Evolutionary conservation across 2,113 vertebrate genomes (phyloP), one percentile per base, ranked within the genome.

Genomic region (Thalassoma bifasciatum): DNA sequence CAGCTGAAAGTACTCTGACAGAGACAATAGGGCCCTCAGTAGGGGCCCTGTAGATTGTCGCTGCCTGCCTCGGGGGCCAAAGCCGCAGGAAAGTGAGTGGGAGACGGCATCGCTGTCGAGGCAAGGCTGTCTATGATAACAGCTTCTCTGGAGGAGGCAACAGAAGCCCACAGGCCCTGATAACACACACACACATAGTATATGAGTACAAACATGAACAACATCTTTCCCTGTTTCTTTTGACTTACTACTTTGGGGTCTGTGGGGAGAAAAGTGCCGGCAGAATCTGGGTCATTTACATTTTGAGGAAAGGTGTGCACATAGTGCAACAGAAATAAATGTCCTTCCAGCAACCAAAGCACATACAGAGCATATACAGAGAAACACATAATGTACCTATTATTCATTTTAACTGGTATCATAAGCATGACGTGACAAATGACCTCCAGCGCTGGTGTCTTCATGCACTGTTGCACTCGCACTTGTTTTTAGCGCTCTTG

Each of bases 261-360:
- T 75, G 23, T 65, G 67, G 61, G 68, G 61, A 26, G 24, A 60
- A 73, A 59, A 51, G 54, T 47, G 74, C 74, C 17, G 34, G 46
- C 66, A 69, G 82, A 93, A 92, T 88, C 80, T 91, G 74, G 89
- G 90, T 88, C 89, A 90, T 91, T 91, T 87, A 86, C 77, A 91
- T 87, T 87, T 87, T 83, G 61, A 83, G 75, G 81, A 89, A n/a
- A 86, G 74, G 76, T 81, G 62, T 72, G 46, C 59, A 65, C 69
- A 40, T 69, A 66, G 66, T 30, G n/a, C 54, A 81, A 86, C 71
- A 72, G 30, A 79, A 87, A 89, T 57, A 86, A 83, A 87, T 85
- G 73, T 77, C 79, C 56, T 69, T 82, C 85, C 34, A 68, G 81
- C 73, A 80, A 81, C 44, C 57, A 21, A 68, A 75, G 83, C 72